Conservation (phyloP, 2,888 invertebrate genomes). For the Sarcophaga carnaria region DNA sequence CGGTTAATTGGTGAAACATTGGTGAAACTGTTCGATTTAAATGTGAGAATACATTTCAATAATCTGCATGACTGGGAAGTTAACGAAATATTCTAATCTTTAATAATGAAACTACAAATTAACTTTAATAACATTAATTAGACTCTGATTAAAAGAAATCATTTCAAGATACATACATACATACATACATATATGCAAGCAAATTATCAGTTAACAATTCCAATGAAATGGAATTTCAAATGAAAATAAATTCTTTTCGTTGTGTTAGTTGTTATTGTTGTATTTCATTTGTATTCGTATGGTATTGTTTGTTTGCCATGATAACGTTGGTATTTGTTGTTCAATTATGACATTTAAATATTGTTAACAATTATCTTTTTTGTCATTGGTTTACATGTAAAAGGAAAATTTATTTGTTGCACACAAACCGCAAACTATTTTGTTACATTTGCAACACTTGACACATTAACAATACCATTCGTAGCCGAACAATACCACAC, state of each 20-base stretch:
- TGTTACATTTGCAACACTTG: conserved; percentile 1
- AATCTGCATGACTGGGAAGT: too few relatives aligned
- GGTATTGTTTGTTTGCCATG: background rate
- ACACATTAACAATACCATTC: background rate
- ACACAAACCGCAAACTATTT: conserved; percentile 13
- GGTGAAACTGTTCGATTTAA: too few relatives aligned
- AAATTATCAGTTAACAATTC: background rate
- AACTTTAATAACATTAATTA: too few relatives aligned
- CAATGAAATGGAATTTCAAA: background rate
- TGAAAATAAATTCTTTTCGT: too few relatives aligned
- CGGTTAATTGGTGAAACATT: too few relatives aligned
- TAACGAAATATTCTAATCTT: too few relatives aligned
- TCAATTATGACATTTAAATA: conserved; percentile 2
- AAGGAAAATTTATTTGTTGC: conserved; percentile 6
- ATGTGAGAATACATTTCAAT: too few relatives aligned
- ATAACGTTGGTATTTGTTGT: background rate
- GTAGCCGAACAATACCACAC: background rate
- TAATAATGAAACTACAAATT: too few relatives aligned
- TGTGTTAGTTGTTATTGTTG: background rate
- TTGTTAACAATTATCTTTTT: conserved; percentile 6
- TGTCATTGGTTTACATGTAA: conserved; percentile 18
- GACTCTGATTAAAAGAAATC: background rate
- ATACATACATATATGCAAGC: background rate
- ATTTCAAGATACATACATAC: background rate
- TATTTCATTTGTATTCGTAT: background rate